Evolutionary conservation across 2,113 vertebrate genomes (phyloP), one percentile per base, ranked within the genome.

Genomic region (Todiramphus chloris): DNA sequence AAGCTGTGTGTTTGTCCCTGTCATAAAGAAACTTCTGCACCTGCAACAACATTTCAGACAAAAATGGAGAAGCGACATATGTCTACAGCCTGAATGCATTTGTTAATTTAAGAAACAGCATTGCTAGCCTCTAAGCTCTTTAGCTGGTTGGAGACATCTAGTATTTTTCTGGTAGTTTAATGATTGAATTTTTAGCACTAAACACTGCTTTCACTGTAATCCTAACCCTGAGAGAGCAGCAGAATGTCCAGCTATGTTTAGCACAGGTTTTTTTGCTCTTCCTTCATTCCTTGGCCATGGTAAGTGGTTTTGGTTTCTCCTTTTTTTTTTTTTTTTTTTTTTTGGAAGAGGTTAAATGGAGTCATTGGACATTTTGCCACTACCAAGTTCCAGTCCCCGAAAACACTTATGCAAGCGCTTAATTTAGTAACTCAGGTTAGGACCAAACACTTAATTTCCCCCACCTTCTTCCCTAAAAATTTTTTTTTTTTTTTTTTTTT

Each of bases 201-300:
- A 87, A 62, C 48, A 19, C 87, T 56, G 68, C 53, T 96, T 96
- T 90, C 6, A 0, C 41, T 92, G 89, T 80, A 90, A 90, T 11
- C 66, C 70, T 90, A 93, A 56, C 87, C 88, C 60, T 13, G 62
- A 43, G 73, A 77, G 82, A 60, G 2, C 21, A 74, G 67, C 85
- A 75, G 78, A 78, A 72, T 23, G 39, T 8, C 73, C 51, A 1
- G 37, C 94, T 96, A 92, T 96, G 73, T 96, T 97, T 97, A 97
- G 94, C 76, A 84, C 44, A 24, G 81, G 30, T 21, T 88, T 93
- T 88, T 89, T 63, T 76, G 43, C 82, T 94, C 70, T 83, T 56
- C 30, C 56, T 91, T 95, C 78, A 9, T 93, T 87, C 84, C 63
- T 83, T 44, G 73, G 80, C 83, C 56, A 5, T 3, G 8, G 13